Evolutionary conservation across 2,797 vertebrate genomes (phyloP).

Genomic region (Macroramphosus scolopax): DNA sequence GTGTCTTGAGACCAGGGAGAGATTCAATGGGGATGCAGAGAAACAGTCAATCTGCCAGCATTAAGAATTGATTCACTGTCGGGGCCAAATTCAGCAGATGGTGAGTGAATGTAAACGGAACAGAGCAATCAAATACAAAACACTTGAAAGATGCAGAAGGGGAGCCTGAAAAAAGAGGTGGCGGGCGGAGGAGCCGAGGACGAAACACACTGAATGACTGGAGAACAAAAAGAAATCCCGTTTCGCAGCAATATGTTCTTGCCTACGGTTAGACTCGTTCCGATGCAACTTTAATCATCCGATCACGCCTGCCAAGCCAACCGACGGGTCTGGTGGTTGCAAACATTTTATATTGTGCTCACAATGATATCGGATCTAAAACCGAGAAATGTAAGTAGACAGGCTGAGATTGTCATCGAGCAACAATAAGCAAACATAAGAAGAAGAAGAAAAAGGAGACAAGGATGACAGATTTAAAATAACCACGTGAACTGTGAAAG

Average conservation of each 20-base stretch:
- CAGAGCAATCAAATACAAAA: conserved; percentile 60
- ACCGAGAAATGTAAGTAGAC: conserved; percentile 19
- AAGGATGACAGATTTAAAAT: conserved; percentile 14
- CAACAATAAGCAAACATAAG: neutral
- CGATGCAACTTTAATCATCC: conserved; percentile 57
- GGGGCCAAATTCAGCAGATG: conserved; percentile 70
- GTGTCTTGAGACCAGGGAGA: conserved; percentile 18
- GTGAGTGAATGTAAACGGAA: conserved; percentile 64
- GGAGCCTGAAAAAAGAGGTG: too few relatives aligned
- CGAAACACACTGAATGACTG: conserved; percentile 38
- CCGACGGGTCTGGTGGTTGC: conserved; percentile 38
- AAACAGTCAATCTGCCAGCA: conserved; percentile 45
- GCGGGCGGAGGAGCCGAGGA: conserved; percentile 18
- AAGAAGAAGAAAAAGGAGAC: neutral
- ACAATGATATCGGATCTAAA: conserved; percentile 25
- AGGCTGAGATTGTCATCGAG: conserved; percentile 1
- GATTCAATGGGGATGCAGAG: conserved; percentile 32
- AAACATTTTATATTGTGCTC: conserved; percentile 37
- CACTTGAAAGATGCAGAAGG: conserved; percentile 35
- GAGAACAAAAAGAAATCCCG: conserved; percentile 34
- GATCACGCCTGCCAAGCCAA: conserved; percentile 32
- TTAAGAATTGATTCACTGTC: conserved; percentile 61
- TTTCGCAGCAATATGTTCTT: conserved; percentile 47
- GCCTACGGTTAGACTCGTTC: conserved; percentile 57
- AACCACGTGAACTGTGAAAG: neutral